Evolutionary conservation across 2,797 vertebrate genomes (phyloP).

Genomic region (Jordanella pulchra): DNA sequence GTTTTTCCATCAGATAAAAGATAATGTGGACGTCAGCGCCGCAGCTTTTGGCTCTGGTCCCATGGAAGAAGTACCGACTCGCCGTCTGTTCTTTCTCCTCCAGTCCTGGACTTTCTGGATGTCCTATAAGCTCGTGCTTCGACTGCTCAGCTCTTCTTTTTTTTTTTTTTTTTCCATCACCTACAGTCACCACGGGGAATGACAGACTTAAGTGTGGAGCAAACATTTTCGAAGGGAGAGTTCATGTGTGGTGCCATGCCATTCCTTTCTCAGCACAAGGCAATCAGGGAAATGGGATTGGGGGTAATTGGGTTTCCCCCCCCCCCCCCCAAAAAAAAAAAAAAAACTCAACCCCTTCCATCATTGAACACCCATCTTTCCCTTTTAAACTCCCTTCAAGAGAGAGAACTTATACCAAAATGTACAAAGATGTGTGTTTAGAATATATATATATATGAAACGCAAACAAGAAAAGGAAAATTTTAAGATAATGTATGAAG

Average conservation of each 20-base stretch:
- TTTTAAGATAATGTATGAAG: conserved; percentile 84
- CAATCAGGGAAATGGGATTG: conserved; percentile 81
- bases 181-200: conserved; percentile 51
- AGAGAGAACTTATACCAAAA: conserved; percentile 88
- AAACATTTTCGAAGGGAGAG: conserved; percentile 60
- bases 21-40: conserved; percentile 65
- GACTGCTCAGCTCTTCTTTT: conserved; percentile 71
- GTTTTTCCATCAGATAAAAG: conserved; percentile 73
- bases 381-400: conserved; percentile 65
- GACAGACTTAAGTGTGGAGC: conserved; percentile 67
- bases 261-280: conserved; percentile 73
- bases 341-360: conserved; percentile 51
- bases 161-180: conserved; percentile 43
- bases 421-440: conserved; percentile 94
- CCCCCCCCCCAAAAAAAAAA: no score
- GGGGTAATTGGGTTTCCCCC: no score
- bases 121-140: conserved; percentile 75
- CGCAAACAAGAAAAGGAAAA: conserved; percentile 80
- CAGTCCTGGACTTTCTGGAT: conserved; percentile 74
- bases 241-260: conserved; percentile 48
- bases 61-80: conserved; percentile 62
- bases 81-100: conserved; percentile 59
- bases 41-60: conserved; percentile 54
- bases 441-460: conserved; percentile 86
- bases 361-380: conserved; percentile 48